These are phyloP conservation scores for Carassius gibelio DNA, from an alignment of 2,113 vertebrate genomes.

Conservation along the genomic window DNA sequence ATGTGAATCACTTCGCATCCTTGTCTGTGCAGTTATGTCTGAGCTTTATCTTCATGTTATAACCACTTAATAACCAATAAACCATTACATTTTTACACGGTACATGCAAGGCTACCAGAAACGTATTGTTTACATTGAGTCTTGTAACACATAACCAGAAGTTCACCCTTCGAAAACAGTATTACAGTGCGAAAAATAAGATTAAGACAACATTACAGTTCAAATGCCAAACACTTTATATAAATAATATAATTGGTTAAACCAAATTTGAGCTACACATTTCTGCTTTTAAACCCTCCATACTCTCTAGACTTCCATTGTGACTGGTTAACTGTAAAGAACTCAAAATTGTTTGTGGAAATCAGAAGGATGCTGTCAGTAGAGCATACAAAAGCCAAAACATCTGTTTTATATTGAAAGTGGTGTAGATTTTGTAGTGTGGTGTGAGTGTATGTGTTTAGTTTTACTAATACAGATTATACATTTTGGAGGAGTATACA, in stretches of 20 bases:
- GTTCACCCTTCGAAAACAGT: not conserved
- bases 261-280: not conserved
- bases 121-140: not conserved
- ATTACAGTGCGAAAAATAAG: not conserved
- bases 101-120: not conserved
- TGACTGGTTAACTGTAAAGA: not conserved
- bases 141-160: not conserved
- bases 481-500: not conserved
- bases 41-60: not conserved
- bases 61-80: not conserved
- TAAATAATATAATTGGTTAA: not conserved
- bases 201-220: not conserved
- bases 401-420: not conserved
- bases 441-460: not conserved
- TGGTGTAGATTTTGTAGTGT: not conserved
- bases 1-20: not conserved
- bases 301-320: not conserved
- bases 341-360: not conserved
- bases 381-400: not conserved
- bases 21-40: not conserved
- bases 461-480: not conserved
- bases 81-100: not conserved
- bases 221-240: not conserved
- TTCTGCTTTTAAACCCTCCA: not conserved
- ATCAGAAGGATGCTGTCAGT: not conserved